Evolutionary conservation across 92 coral and sea anemone genomes (phyloP).

Genomic region (Phenganax subtilis): DNA sequence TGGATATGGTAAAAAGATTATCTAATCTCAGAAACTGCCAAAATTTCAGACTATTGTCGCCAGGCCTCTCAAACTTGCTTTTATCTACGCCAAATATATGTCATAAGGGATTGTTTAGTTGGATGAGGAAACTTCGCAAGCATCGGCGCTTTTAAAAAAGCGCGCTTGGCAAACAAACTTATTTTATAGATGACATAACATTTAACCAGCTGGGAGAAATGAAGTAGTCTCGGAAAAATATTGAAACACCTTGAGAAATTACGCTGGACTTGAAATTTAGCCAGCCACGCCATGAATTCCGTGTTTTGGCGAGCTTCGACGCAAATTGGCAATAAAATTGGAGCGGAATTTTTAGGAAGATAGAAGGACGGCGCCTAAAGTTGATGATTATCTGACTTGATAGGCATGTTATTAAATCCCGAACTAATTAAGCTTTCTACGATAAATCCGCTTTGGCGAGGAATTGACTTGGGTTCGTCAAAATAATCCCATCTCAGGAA

Average conservation of each 20-base stretch:
- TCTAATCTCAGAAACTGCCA: slow-evolving; percentile 20
- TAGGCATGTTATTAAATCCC: slow-evolving; percentile 43
- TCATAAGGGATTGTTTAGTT: slow-evolving; percentile 22
- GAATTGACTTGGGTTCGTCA: neutral
- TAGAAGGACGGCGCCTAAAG: slow-evolving; percentile 7
- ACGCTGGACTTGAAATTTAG: neutral
- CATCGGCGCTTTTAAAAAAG: slow-evolving; percentile 16
- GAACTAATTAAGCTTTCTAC: slow-evolving; percentile 42
- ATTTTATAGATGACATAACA: slow-evolving; percentile 3
- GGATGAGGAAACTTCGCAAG: neutral
- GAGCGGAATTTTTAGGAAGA: slow-evolving; percentile 20
- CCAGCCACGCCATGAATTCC: neutral
- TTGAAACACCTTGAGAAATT: neutral
- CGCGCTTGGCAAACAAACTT: slow-evolving; percentile 13
- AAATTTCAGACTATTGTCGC: slow-evolving; percentile 32
- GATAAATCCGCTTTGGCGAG: slow-evolving; percentile 38
- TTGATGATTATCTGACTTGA: slow-evolving; percentile 35
- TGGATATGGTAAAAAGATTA: slow-evolving; percentile 3
- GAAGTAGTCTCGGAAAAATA: neutral
- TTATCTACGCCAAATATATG: slow-evolving; percentile 36
- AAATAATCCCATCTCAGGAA: neutral
- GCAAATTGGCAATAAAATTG: slow-evolving; percentile 9
- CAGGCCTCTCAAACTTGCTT: slow-evolving; percentile 23
- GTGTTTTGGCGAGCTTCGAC: neutral
- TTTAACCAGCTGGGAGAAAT: slow-evolving; percentile 27